These are phyloP conservation scores for Pterostichus madidus DNA, from an alignment of 2,888 invertebrate species.

Conservation along the genomic window DNA sequence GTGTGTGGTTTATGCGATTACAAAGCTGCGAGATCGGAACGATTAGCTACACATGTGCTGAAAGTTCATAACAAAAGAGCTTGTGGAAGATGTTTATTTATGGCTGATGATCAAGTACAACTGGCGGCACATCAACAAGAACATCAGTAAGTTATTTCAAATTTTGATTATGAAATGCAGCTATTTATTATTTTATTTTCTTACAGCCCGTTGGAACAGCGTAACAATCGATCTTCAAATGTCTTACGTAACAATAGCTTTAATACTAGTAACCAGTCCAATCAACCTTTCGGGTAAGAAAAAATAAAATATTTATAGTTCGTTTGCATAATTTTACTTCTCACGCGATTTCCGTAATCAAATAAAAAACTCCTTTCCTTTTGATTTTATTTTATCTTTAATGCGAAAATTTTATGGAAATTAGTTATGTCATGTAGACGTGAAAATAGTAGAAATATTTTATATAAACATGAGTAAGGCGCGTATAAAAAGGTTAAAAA, in stretches of 20 bases:
- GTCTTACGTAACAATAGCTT: slow-evolving; percentile 76
- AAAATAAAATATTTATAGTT: slow-evolving; percentile 32
- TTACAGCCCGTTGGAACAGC: slow-evolving; percentile 82
- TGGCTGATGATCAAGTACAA: slow-evolving; percentile 91
- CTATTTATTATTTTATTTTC: slow-evolving; percentile 15
- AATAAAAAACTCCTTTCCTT: too few species aligned
- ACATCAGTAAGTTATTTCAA: slow-evolving; percentile 82
- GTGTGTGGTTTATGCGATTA: slow-evolving; percentile 95
- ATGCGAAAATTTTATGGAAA: too few species aligned
- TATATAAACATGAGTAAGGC: too few species aligned
- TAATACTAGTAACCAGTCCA: slow-evolving; percentile 71
- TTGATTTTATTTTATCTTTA: too few species aligned
- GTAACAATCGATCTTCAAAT: slow-evolving; percentile 80
- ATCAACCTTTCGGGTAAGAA: slow-evolving; percentile 74
- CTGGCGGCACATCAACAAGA: slow-evolving; percentile 88
- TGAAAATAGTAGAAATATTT: too few species aligned
- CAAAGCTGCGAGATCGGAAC: slow-evolving; percentile 94
- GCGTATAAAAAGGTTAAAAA: too few species aligned
- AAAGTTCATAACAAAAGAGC: slow-evolving; percentile 95
- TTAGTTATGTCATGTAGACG: too few species aligned
- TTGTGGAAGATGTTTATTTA: slow-evolving; percentile 92
- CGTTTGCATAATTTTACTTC: too few species aligned
- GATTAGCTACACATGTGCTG: slow-evolving; percentile 92
- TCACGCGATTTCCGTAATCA: too few species aligned
- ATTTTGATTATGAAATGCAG: slow-evolving; percentile 65